Conservation (phyloP, 2,113 vertebrate genomes). For the Petrocephalus microphthalmus region DNA sequence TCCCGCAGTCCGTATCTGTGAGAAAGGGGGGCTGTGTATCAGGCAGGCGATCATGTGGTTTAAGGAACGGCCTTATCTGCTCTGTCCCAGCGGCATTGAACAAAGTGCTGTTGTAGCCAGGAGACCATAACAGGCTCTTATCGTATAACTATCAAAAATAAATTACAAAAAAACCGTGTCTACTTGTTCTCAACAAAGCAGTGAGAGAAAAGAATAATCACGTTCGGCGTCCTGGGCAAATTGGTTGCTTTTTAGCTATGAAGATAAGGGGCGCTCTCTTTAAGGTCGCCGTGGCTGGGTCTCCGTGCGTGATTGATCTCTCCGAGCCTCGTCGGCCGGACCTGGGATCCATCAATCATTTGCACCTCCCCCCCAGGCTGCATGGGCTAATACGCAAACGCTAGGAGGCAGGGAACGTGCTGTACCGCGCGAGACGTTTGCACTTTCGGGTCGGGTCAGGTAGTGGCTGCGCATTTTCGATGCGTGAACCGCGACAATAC, state of each 20-base stretch:
- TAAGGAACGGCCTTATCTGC: not conserved
- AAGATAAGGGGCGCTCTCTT: not conserved
- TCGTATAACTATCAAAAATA: slow-evolving; percentile 2
- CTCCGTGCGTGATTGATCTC: slow-evolving; percentile 2
- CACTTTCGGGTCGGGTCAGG: not conserved
- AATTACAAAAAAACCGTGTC: not conserved
- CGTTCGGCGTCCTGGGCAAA: not conserved
- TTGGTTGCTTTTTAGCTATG: slow-evolving; percentile 1
- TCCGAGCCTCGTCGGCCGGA: not conserved
- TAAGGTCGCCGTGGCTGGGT: not conserved
- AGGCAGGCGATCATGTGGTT: not conserved
- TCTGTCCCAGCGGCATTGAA: not conserved
- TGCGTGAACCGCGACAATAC: not conserved
- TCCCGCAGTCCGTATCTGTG: not conserved
- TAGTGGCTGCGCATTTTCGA: slow-evolving; percentile 17
- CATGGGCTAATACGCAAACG: not conserved
- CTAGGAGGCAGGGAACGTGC: not conserved
- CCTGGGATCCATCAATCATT: not conserved
- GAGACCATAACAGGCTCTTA: not conserved
- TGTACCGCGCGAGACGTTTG: not conserved
- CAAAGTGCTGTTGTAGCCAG: not conserved
- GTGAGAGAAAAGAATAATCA: not conserved
- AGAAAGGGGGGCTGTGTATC: not conserved
- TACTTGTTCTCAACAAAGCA: not conserved
- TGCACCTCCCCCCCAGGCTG: not conserved